Percentiles rank a stretch among this genome's conserved stretches.
phyloP scores from a whole-genome alignment of 1,140 invertebrate genomes.

The Heliconius hermathena region DNA sequence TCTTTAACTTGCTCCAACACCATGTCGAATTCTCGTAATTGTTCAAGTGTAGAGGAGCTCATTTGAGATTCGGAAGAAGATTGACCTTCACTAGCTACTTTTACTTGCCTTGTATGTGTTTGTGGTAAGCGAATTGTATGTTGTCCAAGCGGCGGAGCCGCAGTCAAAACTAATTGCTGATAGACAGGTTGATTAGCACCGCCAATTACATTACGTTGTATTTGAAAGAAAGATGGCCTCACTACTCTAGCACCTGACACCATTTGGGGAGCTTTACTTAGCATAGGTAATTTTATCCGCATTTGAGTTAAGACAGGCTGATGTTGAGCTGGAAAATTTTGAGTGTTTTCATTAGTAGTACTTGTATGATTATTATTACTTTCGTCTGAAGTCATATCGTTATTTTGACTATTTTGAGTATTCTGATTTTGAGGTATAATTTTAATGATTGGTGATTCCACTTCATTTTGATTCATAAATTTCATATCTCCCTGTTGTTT shows the following conservation, averaged over 20 bases:
- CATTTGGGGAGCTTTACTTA: conserved; percentile 77
- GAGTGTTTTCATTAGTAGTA: conserved; percentile 51
- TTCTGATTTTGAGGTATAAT: conserved; percentile 69
- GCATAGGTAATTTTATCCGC: conserved; percentile 80
- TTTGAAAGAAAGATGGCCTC: conserved; percentile 83
- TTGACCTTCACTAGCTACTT: conserved; percentile 62
- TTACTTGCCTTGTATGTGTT: conserved; percentile 57
- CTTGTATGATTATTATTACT: conserved; percentile 54
- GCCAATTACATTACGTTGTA: conserved; percentile 82
- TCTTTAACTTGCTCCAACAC: conserved; percentile 91
- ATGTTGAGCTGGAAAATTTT: conserved; percentile 49
- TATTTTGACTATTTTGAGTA: conserved; percentile 44
- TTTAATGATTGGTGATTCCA: conserved; percentile 76
- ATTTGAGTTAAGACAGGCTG: conserved; percentile 80
- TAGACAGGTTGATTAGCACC: conserved; percentile 78
- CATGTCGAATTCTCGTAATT: conserved; percentile 90
- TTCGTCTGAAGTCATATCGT: conserved; percentile 62
- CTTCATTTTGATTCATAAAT: conserved; percentile 56
- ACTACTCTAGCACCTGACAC: conserved; percentile 80
- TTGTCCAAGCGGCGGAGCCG: conserved; percentile 74
- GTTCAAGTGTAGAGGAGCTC: conserved; percentile 86
- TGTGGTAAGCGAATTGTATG: conserved; percentile 78
- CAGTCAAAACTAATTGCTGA: conserved; percentile 76
- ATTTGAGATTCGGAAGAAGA: conserved; percentile 75
- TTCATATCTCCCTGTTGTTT: conserved; percentile 62